Base-by-base conservation (phyloP, 2,797 vertebrate genomes). In the Gobionotothen gibberifrons region DNA sequence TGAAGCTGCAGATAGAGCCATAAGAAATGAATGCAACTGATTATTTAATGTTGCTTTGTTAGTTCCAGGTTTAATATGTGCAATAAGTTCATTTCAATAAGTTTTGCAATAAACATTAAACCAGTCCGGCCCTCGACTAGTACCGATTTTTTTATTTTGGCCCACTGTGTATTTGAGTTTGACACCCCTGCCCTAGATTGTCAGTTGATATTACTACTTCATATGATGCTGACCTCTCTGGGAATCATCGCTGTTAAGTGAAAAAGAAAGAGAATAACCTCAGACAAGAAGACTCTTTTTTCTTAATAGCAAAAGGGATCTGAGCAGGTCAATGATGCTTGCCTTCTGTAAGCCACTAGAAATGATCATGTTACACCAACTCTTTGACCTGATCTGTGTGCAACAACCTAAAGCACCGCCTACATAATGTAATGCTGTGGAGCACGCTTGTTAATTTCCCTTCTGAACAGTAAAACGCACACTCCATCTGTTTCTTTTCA, bases 381-480 rank as follows among this genome's bases (percentile, higher is more conserved):
- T 85, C 51, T 16, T 79, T 85, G 78, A 88, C 70, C 81, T 87
- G 85, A 85, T 64, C 76, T 19, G 51, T 0, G 14, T 14, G 57
- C 55, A 44, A 70, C 44, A 56, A 66, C 67, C 43, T 49, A 55
- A 75, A 78, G 61, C 51, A 49, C 53, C 1, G n/a, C 63, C 78
- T 52, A 73, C 70, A 65, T 57, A 75, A 79, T 54, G 72, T 39
- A 78, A 78, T 29, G 65, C 84, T 73, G 4, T 26, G 3, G 9
- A 79, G 66, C 13, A 65, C 69, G 32, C 73, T 3, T 4, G 21
- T 59, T 83, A 84, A 89, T 88, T 91, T 88, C 84, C 83, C 88
- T 40, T 78, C 79, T 55, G 85, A 89, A 69, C 52, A 52, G 47
- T 36, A 72, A 83, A 76, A 81, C 59, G 49, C 43, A 52, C 13